These are phyloP conservation scores for Gymnodraco acuticeps DNA, from an alignment of 2,797 vertebrate species.

Conservation along the genomic window DNA sequence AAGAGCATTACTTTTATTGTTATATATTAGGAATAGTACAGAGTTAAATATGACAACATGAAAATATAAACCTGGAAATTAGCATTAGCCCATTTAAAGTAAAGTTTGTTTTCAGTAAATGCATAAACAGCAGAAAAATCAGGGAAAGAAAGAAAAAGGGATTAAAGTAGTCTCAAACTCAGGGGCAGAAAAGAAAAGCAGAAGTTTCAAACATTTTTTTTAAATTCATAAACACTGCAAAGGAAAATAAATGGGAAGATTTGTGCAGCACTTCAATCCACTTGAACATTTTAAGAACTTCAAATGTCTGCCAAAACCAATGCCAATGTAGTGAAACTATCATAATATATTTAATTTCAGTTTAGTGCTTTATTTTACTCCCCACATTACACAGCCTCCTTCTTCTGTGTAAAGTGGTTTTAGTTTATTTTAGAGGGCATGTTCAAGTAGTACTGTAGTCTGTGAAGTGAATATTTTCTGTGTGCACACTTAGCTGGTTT, in stretches of 20 bases:
- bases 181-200: background rate
- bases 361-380: background rate
- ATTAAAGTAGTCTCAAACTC: background rate
- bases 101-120: background rate
- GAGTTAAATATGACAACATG: background rate
- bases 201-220: constrained; percentile 6
- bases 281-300: background rate
- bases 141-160: background rate
- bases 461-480: background rate
- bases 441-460: background rate
- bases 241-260: background rate
- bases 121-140: background rate
- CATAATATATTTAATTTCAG: background rate
- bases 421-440: background rate
- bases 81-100: background rate
- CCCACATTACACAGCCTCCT: background rate
- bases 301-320: no score
- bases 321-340: background rate
- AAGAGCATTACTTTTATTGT: constrained; percentile 17
- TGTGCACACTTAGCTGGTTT: background rate
- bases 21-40: background rate
- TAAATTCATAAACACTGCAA: background rate
- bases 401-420: background rate
- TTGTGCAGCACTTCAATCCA: background rate
- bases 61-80: no score